These are phyloP conservation scores for Micropterix aruncella DNA, from an alignment of 2,888 invertebrate species.

Conservation along the genomic window DNA sequence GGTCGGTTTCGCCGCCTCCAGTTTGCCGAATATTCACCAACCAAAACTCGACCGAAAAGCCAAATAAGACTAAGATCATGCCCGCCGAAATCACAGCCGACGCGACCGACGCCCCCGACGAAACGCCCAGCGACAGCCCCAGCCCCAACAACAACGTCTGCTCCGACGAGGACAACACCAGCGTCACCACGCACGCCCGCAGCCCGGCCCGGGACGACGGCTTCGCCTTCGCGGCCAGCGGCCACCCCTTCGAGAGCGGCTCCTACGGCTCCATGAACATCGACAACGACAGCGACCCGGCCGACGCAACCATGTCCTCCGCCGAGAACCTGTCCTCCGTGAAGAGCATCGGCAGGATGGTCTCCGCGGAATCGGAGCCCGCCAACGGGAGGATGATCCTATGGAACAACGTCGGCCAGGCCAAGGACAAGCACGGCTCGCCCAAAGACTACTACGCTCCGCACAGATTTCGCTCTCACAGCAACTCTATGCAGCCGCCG, in stretches of 20 bases:
- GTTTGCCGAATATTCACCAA: neutral
- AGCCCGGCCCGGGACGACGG: neutral
- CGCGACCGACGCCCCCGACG: neutral
- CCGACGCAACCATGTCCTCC: constrained; percentile 5
- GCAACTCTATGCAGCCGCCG: constrained; percentile 8
- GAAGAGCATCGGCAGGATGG: constrained; percentile 1
- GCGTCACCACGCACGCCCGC: no score
- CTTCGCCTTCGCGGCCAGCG: neutral
- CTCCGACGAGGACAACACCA: neutral
- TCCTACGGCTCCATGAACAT: constrained; percentile 8
- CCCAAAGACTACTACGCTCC: constrained; percentile 7
- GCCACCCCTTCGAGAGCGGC: constrained; percentile 6
- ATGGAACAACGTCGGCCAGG: neutral
- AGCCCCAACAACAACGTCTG: neutral
- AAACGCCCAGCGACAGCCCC: neutral
- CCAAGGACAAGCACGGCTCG: constrained; percentile 3
- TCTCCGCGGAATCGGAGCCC: neutral
- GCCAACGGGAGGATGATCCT: neutral
- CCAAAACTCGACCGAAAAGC: neutral
- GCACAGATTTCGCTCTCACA: constrained; percentile 9
- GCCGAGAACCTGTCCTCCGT: constrained; percentile 5
- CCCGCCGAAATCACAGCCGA: neutral
- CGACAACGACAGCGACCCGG: constrained; percentile 2
- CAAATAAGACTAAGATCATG: neutral
- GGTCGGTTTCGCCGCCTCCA: constrained; percentile 2